A percentile compares a stretch with the other conserved stretches of the same genome.
These are phyloP conservation scores for Halcyon chelicuti DNA, from an alignment of 2,797 vertebrate genomes.

Conservation along the genomic window DNA sequence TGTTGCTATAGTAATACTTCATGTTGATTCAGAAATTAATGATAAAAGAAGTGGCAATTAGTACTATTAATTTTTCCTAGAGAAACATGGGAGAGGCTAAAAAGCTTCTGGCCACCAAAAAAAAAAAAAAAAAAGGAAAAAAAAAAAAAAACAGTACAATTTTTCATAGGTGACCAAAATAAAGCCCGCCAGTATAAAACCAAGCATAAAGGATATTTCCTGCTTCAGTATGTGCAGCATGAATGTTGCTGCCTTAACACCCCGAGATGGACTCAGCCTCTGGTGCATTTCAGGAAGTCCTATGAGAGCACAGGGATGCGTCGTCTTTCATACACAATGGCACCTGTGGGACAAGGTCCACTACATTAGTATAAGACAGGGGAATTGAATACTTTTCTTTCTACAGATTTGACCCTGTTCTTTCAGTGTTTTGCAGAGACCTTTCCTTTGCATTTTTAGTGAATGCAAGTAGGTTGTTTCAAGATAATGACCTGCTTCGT, in stretches of 20 bases:
- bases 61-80: slow-evolving; percentile 34
- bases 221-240: not conserved
- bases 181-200: not conserved
- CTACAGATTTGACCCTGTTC: not conserved
- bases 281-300: not conserved
- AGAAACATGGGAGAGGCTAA: not conserved
- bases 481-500: not conserved
- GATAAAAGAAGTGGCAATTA: slow-evolving; percentile 47
- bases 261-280: not conserved
- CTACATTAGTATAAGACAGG: not conserved
- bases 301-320: not conserved
- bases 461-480: not conserved
- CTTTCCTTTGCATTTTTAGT: not conserved
- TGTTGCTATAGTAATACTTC: slow-evolving; percentile 58
- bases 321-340: not conserved
- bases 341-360: not conserved
- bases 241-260: not conserved
- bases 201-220: not conserved
- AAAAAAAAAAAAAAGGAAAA: not conserved
- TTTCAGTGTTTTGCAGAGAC: not conserved
- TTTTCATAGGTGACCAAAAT: not conserved
- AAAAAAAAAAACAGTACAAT: not conserved
- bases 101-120: not conserved
- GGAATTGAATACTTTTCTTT: not conserved
- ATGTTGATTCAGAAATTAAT: slow-evolving; percentile 45